Evolutionary conservation across 2,888 invertebrate genomes (phyloP), one percentile per base, ranked within the genome.

Genomic region (Xestia c-nigrum): DNA sequence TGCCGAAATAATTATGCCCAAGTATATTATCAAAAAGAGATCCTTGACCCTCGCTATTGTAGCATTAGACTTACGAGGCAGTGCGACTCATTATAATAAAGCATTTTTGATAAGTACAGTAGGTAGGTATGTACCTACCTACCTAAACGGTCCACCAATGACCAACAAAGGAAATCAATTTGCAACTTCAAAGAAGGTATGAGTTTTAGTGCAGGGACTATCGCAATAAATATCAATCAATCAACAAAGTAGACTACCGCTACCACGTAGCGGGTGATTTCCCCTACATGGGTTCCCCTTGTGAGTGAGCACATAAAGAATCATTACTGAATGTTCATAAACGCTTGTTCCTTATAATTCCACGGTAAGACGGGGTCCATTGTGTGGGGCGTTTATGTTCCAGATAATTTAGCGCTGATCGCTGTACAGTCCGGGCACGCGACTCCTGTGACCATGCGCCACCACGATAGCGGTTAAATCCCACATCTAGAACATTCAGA

Each of bases 381-480:
- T 74, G 67, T 43, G 59, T 31, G 50, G 46, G 46, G n/a, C 19
- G 38, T 65, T 0, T 55, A 40, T 38, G 16, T 52, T 69, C 43
- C 31, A 47, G 46, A 65, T 52, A 55, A 31, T 16, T 40, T 38
- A 55, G 19, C 19, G 24, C 59, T 31, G 47, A 64, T n/a, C 68
- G 31, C n/a, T 38, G 66, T 24, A 0, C 55, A 16, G 52, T 12
- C 4, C 59, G 24, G 55, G 9, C 75, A 75, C 69, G 76, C 55
- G 19, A 76, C 47, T 47, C 3, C 14, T 10, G 65, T 69, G 52
- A 55, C 79, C 52, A 72, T 7, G 24, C 19, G 38, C 9, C 9
- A 19, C 9, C 9, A 61, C 5, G 19, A 64, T 14, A 43, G 7
- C 3, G n/a, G 43, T 43, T 43, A n/a, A 16, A n/a, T 43, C 5